Base-by-base conservation (phyloP, 2,888 invertebrate species). In the Ditula angustiorana region DNA sequence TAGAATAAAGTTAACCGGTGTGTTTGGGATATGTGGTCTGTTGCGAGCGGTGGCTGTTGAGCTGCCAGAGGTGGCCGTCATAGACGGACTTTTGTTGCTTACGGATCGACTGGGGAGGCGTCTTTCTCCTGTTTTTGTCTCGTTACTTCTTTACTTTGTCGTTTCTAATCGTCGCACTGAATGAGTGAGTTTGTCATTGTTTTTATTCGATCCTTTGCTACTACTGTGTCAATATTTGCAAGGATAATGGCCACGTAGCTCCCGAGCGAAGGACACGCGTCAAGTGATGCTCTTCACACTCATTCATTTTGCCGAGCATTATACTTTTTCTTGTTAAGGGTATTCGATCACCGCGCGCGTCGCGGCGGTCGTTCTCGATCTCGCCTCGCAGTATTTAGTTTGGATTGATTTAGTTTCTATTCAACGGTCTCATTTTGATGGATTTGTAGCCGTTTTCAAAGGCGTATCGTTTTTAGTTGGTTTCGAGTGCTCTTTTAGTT, bases 1-100 rank as follows among this genome's bases (percentile, higher is more conserved):
- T 88, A 86, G 86, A 77, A 79, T 81, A 80, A 82, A 69, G 71
- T 71, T 62, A 77, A 79, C 87, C 84, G 86, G 87, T 88, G 80
- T 83, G 89, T 86, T 87, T 90, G 90, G 90, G 90, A 90, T 90
- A 88, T 88, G 88, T 85, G 83, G 89, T 88, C 86, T 86, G 85
- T 80, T 85, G 83, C 81, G 85, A 85, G 83, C 81, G 74, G 72
- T 75, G 69, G 67, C 72, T 57, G 68, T 67, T 69, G 58, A 44
- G 69, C 69, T 67, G 67, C 66, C 53, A 50, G 62, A 61, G 61
- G 37, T 37, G 47, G 47, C 30, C 55, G 62, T 41, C 53, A 24
- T 35, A 23, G 35, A 58, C 58, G 70, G 73, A 74, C 73, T 76
- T 78, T 69, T 69, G 76, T 67, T 73, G 75, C 71, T 76, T 78